Conservation (phyloP, 2,888 invertebrate species). For the Mimachlamys varia region DNA sequence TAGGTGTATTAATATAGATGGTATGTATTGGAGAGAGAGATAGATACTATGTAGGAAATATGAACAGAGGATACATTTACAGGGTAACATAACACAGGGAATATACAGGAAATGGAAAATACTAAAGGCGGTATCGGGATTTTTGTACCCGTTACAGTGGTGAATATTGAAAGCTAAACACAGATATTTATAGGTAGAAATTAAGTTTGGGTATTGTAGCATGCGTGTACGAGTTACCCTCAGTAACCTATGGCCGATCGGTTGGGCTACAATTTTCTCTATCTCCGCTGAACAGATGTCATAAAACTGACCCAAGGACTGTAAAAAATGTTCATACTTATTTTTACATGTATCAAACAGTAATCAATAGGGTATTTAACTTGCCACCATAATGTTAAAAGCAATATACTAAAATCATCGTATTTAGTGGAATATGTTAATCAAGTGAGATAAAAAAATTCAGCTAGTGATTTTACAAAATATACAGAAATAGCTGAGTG, state of each 20-base stretch:
- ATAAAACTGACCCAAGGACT: slow-evolving; percentile 29
- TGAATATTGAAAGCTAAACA: background rate
- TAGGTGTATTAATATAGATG: too few species aligned
- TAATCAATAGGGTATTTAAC: too few species aligned
- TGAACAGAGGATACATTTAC: background rate
- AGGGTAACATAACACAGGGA: background rate
- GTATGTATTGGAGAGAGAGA: too few species aligned
- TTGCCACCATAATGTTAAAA: too few species aligned
- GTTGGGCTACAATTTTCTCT: background rate
- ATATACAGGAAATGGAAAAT: background rate
- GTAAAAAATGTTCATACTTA: background rate
- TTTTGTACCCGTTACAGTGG: background rate
- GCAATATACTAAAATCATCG: too few species aligned
- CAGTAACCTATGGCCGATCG: slow-evolving; percentile 18
- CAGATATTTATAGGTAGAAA: background rate
- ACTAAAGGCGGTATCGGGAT: background rate
- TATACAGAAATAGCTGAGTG: too few species aligned
- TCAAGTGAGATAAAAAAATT: too few species aligned
- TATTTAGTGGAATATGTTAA: too few species aligned
- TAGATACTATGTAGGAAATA: background rate
- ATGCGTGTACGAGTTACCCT: background rate
- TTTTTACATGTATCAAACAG: too few species aligned
- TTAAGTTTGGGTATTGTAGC: background rate
- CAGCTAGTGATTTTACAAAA: too few species aligned
- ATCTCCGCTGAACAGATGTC: slow-evolving; percentile 11